Base-by-base conservation (phyloP, 2,888 invertebrate genomes). In the Thymelicus lineola region DNA sequence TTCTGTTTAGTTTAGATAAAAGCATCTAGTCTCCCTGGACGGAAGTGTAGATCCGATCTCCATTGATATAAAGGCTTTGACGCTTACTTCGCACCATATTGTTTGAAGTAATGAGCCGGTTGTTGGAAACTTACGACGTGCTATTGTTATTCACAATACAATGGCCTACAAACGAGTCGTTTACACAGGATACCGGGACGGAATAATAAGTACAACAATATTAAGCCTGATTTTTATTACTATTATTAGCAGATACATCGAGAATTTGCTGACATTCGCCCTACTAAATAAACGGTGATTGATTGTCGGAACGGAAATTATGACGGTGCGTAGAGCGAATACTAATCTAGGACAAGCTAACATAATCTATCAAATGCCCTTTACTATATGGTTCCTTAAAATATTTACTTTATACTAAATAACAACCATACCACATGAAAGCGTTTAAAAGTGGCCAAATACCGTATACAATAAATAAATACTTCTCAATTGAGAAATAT, bases 1-100 rank as follows among this genome's bases (percentile, higher is more conserved):
- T 50, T 48, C 46, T 48, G 9, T 20, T 53, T 68, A 15, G 58
- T 66, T 55, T 12, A 20, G 5, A 55, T 7, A 28, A 28, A 28
- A 6, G 14, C 9, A 42, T 10, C 0, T 55, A 55, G 36, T n/a
- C 42, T 61, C 70, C 12, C 38, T 1, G 20, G 42, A 60, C 63
- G 66, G 68, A 69, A 72, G 71, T 73, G 71, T 70, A 55, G 42
- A 55, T 55, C 53, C 15, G 46, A 57, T 46, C 38, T 28, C 46
- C 57, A 28, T 46, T 74, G 71, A 76, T 79, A 76, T 76, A 70
- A 75, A 79, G 76, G 74, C 74, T 81, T 82, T 81, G 80, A 79
- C 80, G 78, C 76, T 82, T 79, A 81, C 77, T 82, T 78, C 78
- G 79, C 76, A 77, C 80, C 17, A 65, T 75, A 86, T 88, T 89